Conservation (phyloP, 2,888 invertebrate species). For the Balanococcus diminutus region DNA sequence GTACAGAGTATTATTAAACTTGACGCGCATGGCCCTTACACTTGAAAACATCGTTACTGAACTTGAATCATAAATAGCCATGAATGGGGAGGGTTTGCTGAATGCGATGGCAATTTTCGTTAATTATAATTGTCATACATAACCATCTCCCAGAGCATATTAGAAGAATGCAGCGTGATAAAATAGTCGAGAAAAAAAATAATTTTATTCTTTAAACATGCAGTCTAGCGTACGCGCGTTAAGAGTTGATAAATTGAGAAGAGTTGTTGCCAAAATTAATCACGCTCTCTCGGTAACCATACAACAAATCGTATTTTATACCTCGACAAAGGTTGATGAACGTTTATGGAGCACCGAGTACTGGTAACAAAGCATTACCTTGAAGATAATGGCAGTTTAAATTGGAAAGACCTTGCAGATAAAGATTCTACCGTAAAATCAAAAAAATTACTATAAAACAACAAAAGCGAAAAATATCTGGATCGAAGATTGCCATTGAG, state of each 20-base stretch:
- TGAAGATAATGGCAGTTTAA: constrained; percentile 54
- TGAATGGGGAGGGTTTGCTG: neutral
- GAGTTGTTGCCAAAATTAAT: constrained; percentile 42
- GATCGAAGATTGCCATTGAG: constrained; percentile 38
- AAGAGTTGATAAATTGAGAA: constrained; percentile 22
- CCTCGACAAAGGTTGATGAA: constrained; percentile 49
- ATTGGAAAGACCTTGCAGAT: constrained; percentile 53
- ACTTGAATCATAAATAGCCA: constrained; percentile 20
- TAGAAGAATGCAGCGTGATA: neutral
- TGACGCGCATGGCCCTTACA: neutral
- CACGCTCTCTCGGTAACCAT: constrained; percentile 26
- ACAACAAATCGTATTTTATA: constrained; percentile 8
- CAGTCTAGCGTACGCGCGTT: constrained; percentile 11
- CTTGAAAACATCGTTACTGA: neutral
- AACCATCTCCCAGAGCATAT: neutral
- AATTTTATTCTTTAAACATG: constrained; percentile 20
- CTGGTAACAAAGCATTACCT: constrained; percentile 52
- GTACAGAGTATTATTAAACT: neutral
- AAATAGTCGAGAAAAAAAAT: neutral
- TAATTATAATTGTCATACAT: constrained; percentile 1
- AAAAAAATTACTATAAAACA: constrained; percentile 50
- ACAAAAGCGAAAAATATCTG: constrained; percentile 38
- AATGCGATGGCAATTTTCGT: neutral
- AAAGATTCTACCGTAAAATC: constrained; percentile 54
- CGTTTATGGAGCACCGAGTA: constrained; percentile 52